Base-by-base conservation (phyloP, 1,140 invertebrate species). In the Antheraea pernyi region DNA sequence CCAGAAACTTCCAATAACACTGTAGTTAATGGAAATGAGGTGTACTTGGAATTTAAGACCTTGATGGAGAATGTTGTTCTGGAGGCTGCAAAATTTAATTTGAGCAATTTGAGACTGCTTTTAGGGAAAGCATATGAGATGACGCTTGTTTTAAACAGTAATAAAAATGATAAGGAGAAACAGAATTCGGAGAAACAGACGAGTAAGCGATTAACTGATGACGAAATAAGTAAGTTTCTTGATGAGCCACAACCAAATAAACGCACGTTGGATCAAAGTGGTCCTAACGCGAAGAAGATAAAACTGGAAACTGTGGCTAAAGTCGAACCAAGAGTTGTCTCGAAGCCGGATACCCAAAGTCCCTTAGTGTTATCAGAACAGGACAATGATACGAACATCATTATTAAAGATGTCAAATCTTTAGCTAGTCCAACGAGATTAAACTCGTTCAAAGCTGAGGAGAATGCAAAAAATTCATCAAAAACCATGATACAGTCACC, bases 51-150 rank as follows among this genome's bases (percentile, higher is more conserved):
- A 11, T 88, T 91, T 42, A 87, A 85, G 74, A 71, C 62, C 0
- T 46, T 91, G 7, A 80, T 88, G 71, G 76, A 83, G 3, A 74
- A 62, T 37, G 83, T 91, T 16, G 53, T 84, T 0, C 18, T 65
- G 0, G 78, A 82, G 4, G 80, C 87, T 0, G 74, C 71, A 0
- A 84, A 84, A 18, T 69, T 78, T 0, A 78, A 86, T 60, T 67
- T 76, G 0, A 22, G 73, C 8, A 68, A 70, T 0, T 22, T 91
- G 0, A 82, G 80, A 42, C 16, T 75, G 7, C 48, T 91, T 16
- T 46, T 82, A 0, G 67, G 68, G 0, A 88, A 82, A 74, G 89
- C 89, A 0, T 66, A 85, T 19, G 83, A 91, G 37, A 89, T 91
- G 81, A 75, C 81, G 0, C 19, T 72, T 0, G n/a, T 86, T 3